These are phyloP conservation scores for Muricea muricata DNA, from an alignment of 92 coral and sea anemone species.

Conservation along the genomic window DNA sequence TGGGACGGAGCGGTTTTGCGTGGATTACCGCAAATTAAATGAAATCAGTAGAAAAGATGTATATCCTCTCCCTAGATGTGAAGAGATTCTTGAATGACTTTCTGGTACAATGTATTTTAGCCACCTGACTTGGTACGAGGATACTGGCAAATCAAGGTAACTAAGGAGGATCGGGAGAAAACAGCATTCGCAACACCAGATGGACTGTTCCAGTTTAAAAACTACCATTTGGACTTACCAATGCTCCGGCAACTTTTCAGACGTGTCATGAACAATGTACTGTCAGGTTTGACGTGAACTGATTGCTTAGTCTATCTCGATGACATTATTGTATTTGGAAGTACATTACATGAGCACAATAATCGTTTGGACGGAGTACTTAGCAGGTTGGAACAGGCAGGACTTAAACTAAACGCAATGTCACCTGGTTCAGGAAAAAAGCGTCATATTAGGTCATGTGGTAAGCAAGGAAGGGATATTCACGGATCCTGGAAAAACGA, in stretches of 20 bases:
- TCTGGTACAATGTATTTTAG: conserved; percentile 56
- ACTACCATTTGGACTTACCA: conserved; percentile 39
- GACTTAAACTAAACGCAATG: conserved; percentile 48
- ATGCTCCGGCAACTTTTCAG: conserved; percentile 61
- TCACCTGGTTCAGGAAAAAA: neutral
- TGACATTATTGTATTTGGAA: conserved; percentile 56
- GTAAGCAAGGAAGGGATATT: conserved; percentile 30
- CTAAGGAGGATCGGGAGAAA: conserved; percentile 52
- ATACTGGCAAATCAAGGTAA: conserved; percentile 49
- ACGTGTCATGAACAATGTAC: conserved; percentile 45
- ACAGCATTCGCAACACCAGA: conserved; percentile 60
- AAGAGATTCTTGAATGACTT: conserved; percentile 54
- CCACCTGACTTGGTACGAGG: conserved; percentile 48
- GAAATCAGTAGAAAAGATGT: conserved; percentile 39
- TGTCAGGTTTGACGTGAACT: conserved; percentile 55
- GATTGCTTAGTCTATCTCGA: conserved; percentile 61
- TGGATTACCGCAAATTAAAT: conserved; percentile 47
- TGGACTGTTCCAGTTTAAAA: conserved; percentile 52
- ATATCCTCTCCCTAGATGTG: conserved; percentile 44
- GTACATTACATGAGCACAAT: conserved; percentile 48
- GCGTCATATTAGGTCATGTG: conserved; percentile 24
- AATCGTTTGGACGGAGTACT: conserved; percentile 46
- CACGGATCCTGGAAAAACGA: conserved; percentile 19
- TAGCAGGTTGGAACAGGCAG: conserved; percentile 50
- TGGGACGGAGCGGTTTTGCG: conserved; percentile 35